Conservation (phyloP, 2,797 vertebrate species). For the Borostomias antarcticus region DNA sequence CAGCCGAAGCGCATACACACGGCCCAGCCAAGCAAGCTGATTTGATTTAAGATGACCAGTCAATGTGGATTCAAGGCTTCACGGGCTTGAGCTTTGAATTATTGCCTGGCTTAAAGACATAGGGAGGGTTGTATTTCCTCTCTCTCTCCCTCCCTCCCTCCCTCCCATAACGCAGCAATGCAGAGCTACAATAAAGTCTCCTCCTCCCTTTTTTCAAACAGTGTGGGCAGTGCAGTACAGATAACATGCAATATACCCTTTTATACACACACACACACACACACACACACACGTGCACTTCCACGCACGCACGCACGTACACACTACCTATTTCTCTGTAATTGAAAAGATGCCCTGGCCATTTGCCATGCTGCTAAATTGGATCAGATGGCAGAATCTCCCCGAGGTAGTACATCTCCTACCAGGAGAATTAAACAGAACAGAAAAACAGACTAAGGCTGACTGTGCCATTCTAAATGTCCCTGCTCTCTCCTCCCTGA, state of each 20-base stretch:
- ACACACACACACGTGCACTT: conserved; percentile 1
- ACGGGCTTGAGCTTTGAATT: conserved; percentile 70
- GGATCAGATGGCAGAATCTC: conserved; percentile 76
- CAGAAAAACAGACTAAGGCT: conserved; percentile 26
- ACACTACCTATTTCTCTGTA: conserved; percentile 68
- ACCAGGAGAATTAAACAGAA: conserved; percentile 63
- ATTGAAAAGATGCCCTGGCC: conserved; percentile 76
- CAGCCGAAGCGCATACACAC: conserved; percentile 29
- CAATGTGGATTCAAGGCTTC: conserved; percentile 74
- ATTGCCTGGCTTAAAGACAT: conserved; percentile 71
- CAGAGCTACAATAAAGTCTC: no score
- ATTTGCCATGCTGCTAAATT: conserved; percentile 75
- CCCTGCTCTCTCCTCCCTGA: conserved; percentile 64
- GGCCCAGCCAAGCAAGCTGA: conserved; percentile 59
- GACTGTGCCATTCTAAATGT: conserved; percentile 68
- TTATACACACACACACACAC: neutral
- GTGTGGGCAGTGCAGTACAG: no score
- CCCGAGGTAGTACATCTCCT: conserved; percentile 74
- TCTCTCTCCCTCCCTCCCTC: conserved; percentile 11
- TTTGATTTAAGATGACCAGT: conserved; percentile 81
- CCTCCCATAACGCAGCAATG: neutral
- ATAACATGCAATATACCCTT: no score
- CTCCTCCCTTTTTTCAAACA: neutral
- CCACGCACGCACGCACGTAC: conserved; percentile 19
- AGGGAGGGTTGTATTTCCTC: conserved; percentile 50